Conservation (phyloP, 2,797 vertebrate genomes). For the Ambastaia sidthimunki region DNA sequence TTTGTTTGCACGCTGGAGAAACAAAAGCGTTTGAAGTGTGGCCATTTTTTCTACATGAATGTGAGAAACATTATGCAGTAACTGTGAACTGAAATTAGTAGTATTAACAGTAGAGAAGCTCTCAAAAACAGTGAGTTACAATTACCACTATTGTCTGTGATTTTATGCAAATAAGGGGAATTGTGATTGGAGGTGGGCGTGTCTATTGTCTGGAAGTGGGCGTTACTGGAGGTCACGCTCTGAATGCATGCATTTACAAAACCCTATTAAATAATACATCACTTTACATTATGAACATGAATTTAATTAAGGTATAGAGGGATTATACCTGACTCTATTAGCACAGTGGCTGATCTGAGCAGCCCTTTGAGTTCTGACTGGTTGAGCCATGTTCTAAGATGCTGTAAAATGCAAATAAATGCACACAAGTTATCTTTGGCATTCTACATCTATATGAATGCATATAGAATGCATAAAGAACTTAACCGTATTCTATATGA, state of each 20-base stretch:
- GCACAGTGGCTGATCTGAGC: neutral
- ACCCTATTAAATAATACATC: too few relatives aligned
- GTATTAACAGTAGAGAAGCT: too few relatives aligned
- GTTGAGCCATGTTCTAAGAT: neutral
- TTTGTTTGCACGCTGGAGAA: constrained; percentile 2
- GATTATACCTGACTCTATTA: neutral
- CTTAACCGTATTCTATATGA: too few relatives aligned
- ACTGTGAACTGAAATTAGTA: neutral
- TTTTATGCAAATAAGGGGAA: neutral
- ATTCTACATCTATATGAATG: neutral
- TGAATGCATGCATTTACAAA: too few relatives aligned
- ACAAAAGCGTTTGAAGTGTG: neutral
- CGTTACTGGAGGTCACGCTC: too few relatives aligned
- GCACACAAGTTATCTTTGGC: neutral
- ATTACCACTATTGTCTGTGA: neutral
- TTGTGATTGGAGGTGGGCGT: too few relatives aligned
- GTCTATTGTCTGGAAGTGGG: too few relatives aligned
- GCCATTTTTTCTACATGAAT: constrained; percentile 1
- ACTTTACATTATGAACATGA: too few relatives aligned
- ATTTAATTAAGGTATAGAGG: neutral
- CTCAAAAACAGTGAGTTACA: neutral
- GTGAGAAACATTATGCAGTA: neutral
- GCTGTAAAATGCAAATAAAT: neutral
- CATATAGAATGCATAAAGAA: too few relatives aligned
- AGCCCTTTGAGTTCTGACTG: neutral